These are phyloP conservation scores for Venturia canescens DNA, from an alignment of 1,140 invertebrate genomes.

Conservation along the genomic window DNA sequence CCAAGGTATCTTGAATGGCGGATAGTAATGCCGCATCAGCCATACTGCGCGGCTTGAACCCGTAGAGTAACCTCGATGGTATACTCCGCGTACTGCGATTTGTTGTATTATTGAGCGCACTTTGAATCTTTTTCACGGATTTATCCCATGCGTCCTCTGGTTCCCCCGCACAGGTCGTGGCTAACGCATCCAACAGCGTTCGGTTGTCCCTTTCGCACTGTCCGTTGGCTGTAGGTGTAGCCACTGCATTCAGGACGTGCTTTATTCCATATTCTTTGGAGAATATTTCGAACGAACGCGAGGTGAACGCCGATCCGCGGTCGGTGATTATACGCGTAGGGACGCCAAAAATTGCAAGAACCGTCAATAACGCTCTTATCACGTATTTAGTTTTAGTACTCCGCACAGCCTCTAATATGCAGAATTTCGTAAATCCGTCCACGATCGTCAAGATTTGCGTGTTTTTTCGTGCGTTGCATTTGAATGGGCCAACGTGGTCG, in stretches of 20 bases:
- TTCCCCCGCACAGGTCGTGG: constrained; percentile 47
- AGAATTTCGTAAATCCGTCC: constrained; percentile 61
- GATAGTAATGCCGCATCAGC: constrained; percentile 45
- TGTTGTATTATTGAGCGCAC: constrained; percentile 58
- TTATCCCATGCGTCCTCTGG: constrained; percentile 59
- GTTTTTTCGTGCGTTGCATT: neutral
- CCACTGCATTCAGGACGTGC: constrained; percentile 62
- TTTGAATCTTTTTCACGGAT: constrained; percentile 57
- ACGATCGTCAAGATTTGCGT: constrained; percentile 55
- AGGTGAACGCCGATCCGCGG: constrained; percentile 62
- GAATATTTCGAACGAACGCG: constrained; percentile 56
- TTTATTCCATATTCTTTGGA: constrained; percentile 58
- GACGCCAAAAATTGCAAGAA: constrained; percentile 52
- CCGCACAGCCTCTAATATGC: constrained; percentile 52
- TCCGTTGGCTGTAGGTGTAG: constrained; percentile 62
- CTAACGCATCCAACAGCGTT: constrained; percentile 58
- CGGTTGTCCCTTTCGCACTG: constrained; percentile 60
- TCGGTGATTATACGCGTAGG: constrained; percentile 63
- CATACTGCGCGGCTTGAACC: constrained; percentile 45
- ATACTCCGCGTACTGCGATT: constrained; percentile 50
- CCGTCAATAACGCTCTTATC: constrained; percentile 40
- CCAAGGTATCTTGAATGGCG: constrained; percentile 45
- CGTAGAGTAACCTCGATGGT: constrained; percentile 43
- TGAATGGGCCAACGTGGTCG: neutral
- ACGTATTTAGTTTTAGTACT: constrained; percentile 56